Percentiles rank a stretch among this genome's conserved stretches.
phyloP scores from a whole-genome alignment of 2,888 invertebrate species.

The Dicyrtomina minuta region DNA sequence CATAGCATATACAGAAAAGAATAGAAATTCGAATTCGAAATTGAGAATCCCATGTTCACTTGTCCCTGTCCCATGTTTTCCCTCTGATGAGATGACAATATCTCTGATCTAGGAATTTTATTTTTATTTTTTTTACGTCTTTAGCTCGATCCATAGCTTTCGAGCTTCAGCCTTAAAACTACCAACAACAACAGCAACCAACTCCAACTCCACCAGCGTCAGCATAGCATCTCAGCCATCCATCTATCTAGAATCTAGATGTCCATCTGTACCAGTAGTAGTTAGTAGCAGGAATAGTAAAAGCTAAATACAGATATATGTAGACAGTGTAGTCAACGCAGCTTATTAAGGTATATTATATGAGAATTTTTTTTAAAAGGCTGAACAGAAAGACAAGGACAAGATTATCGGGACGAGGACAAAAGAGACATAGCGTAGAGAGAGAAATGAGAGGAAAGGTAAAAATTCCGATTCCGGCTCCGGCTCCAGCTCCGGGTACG shows the following conservation, averaged over 20 bases:
- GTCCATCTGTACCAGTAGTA: too few relatives aligned
- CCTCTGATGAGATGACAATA: slow-evolving; percentile 33
- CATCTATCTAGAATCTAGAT: too few relatives aligned
- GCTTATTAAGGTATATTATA: too few relatives aligned
- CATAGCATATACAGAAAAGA: background rate
- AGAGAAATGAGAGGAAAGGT: slow-evolving; percentile 11
- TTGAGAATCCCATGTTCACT: background rate
- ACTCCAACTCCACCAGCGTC: background rate
- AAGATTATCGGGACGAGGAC: background rate
- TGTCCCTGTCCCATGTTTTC: slow-evolving; percentile 2
- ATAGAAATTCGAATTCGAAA: background rate
- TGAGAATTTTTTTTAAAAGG: too few relatives aligned
- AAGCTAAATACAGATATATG: too few relatives aligned
- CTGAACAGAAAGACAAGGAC: background rate
- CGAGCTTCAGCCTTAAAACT: background rate
- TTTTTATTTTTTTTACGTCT: background rate
- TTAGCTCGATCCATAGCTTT: background rate
- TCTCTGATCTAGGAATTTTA: slow-evolving; percentile 26
- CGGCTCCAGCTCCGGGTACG: background rate
- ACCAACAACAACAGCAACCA: too few relatives aligned
- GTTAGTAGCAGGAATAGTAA: too few relatives aligned
- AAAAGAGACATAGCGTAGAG: background rate
- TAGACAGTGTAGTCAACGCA: too few relatives aligned
- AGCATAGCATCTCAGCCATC: too few relatives aligned
- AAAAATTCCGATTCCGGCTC: slow-evolving; percentile 2